Percentiles rank a stretch among this genome's conserved stretches.
These are phyloP conservation scores for Cuniculus paca DNA, from an alignment of 2,797 vertebrate genomes.

Conservation along the genomic window DNA sequence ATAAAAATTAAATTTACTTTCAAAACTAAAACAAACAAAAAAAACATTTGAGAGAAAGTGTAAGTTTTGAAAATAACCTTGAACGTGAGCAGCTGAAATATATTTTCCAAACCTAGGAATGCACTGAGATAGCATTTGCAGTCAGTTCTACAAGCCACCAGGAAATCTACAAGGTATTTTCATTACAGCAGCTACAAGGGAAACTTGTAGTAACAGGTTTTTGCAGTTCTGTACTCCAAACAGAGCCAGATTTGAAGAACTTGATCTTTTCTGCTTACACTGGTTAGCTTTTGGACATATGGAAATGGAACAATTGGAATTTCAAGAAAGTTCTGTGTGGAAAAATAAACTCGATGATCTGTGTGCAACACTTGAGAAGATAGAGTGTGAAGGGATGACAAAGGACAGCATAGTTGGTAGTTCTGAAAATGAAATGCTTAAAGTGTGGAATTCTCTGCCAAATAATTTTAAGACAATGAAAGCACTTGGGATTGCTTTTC, in stretches of 20 bases:
- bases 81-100: background rate
- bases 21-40: no score
- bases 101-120: background rate
- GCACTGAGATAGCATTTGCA: background rate
- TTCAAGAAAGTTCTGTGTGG: background rate
- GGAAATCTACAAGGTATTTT: background rate
- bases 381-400: background rate
- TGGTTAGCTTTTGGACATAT: background rate
- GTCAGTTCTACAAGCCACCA: background rate
- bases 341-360: background rate
- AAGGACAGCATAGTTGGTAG: background rate
- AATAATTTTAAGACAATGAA: background rate
- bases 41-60: no score
- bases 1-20: conserved; percentile 40
- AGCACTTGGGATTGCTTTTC: background rate
- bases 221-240: background rate
- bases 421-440: background rate
- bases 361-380: background rate
- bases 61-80: background rate
- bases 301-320: background rate
- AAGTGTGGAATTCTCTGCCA: background rate
- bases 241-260: background rate
- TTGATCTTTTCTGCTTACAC: background rate
- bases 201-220: background rate
- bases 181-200: background rate